These are phyloP conservation scores for Brachionus angularis DNA, from an alignment of 1,140 invertebrate species.

Conservation along the genomic window DNA sequence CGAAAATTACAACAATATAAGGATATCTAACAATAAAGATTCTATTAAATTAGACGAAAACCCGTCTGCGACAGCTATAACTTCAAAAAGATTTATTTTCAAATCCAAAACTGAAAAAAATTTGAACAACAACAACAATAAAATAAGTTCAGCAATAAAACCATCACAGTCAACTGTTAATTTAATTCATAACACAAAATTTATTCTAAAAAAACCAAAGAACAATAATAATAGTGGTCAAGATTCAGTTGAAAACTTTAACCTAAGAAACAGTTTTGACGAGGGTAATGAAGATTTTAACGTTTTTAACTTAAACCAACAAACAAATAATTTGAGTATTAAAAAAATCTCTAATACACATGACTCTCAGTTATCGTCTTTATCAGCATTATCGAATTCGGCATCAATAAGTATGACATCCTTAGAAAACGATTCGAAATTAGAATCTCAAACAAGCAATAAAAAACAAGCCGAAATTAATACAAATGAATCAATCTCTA, in stretches of 20 bases:
- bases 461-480: no score
- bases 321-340: constrained; percentile 2
- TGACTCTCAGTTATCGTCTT: background rate
- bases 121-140: background rate
- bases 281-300: constrained; percentile 20
- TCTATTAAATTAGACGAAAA: background rate
- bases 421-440: no score
- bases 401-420: no score
- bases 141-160: background rate
- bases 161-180: no score
- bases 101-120: background rate
- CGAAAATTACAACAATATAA: constrained; percentile 21
- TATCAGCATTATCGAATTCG: constrained; percentile 3
- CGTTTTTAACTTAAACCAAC: constrained; percentile 3
- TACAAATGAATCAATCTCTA: no score
- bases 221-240: background rate
- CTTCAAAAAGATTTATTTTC: constrained; percentile 12
- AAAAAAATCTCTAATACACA: constrained; percentile 17
- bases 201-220: background rate
- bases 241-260: background rate
- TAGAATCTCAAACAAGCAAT: no score
- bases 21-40: background rate
- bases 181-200: background rate
- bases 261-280: constrained; percentile 9
- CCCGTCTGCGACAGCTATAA: background rate